Evolutionary conservation across 2,888 invertebrate species (phyloP), one percentile per base, ranked within the genome.

Genomic region (Pterobdella sp.): DNA sequence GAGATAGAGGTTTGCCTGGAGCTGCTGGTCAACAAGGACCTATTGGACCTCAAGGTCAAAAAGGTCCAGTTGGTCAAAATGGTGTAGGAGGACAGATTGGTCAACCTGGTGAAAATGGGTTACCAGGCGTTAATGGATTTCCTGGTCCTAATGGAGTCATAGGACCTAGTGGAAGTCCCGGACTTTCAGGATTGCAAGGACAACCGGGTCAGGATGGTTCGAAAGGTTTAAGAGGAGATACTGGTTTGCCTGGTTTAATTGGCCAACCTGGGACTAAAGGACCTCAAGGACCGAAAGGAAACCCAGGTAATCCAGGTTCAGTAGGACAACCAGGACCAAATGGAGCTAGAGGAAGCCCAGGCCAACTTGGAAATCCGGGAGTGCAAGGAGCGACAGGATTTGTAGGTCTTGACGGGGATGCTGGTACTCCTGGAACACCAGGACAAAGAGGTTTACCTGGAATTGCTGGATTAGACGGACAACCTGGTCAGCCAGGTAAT

Each of bases 161-260:
- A 68, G 68, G 68, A 1, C 31, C 31, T 49, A 34, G 22, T 4
- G 70, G 70, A 31, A 14, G 35, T 32, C 49, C 60, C 1, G 70
- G 70, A 56, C 18, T 63, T 1, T 35, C 56, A 70, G 70, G 68
- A 26, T 31, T 18, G 22, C 14, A 7, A 7, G 70, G 70, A 72
- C 80, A 79, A 73, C 63, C 29, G 42, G 74, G 74, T 29, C 36
- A 72, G 3, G 76, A 0, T 79, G 80, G 68, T 72, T 42, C 34
- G n/a, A 52, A n/a, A 37, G 72, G 72, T 14, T 31, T 32, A 22
- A 42, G 49, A 49, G 72, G 72, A 1, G 72, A 65, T 34, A 66
- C 35, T 52, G 73, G 73, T 31, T 29, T 31, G 22, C 72, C 65
- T 7, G 72, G 89, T 88, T 0, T 79, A 87, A 36, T 26, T 26